These are phyloP conservation scores for Scalopus aquaticus DNA, from an alignment of 2,113 vertebrate genomes.

Conservation along the genomic window DNA sequence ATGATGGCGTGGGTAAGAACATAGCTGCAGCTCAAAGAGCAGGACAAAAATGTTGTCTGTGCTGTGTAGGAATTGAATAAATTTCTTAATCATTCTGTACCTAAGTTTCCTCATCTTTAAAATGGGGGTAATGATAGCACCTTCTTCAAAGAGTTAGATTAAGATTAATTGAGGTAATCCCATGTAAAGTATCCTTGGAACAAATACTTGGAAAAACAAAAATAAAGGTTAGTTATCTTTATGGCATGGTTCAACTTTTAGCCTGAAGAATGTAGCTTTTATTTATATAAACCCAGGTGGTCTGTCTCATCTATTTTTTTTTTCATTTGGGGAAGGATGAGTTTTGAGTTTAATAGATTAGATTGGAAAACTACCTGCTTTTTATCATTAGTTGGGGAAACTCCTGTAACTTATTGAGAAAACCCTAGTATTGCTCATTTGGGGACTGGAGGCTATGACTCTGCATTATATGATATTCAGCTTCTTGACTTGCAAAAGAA, in stretches of 20 bases:
- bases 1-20: neutral
- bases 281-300: neutral
- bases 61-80: neutral
- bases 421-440: neutral
- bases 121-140: neutral
- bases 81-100: neutral
- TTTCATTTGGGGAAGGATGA: neutral
- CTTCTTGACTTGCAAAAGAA: neutral
- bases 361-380: neutral
- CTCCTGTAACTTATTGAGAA: neutral
- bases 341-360: neutral
- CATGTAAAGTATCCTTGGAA: neutral
- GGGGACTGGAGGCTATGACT: neutral
- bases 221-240: neutral
- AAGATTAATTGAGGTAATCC: neutral
- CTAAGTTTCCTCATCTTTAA: neutral
- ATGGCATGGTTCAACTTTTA: neutral
- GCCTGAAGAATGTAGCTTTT: neutral
- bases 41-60: neutral
- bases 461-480: neutral
- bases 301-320: conserved; percentile 16
- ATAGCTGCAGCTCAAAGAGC: neutral
- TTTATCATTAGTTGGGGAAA: neutral
- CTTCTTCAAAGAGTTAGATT: neutral
- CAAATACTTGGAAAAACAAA: neutral